These are phyloP conservation scores for Sciurus vulgaris DNA, from an alignment of 2,797 vertebrate genomes.

Conservation along the genomic window DNA sequence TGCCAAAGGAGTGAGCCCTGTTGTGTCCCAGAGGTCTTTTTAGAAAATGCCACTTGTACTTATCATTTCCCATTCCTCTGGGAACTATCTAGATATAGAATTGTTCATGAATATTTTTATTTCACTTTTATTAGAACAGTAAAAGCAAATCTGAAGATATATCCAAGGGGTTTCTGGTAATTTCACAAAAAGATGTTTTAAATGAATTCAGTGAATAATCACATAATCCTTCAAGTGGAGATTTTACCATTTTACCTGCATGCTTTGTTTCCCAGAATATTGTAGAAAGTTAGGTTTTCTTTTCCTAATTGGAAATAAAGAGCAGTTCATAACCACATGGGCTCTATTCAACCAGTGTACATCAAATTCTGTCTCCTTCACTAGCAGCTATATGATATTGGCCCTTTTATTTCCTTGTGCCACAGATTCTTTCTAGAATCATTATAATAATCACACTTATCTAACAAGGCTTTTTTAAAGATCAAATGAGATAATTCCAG, in stretches of 20 bases:
- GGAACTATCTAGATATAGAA: slow-evolving; percentile 10
- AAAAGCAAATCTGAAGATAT: neutral
- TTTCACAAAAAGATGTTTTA: neutral
- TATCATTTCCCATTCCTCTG: neutral
- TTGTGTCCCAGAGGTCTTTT: neutral
- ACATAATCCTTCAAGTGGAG: neutral
- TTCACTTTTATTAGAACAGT: slow-evolving; percentile 7
- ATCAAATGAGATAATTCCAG: neutral
- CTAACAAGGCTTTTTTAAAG: neutral
- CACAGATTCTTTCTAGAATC: neutral
- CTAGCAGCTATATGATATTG: neutral
- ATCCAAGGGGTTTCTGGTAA: neutral
- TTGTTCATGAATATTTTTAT: neutral
- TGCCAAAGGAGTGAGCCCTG: slow-evolving; percentile 7
- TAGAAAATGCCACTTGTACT: neutral
- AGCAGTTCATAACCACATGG: neutral
- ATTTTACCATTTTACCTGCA: neutral
- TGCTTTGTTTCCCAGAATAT: slow-evolving; percentile 54
- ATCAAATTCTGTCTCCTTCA: neutral
- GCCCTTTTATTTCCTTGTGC: slow-evolving; percentile 28
- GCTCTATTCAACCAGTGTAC: neutral
- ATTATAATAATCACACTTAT: neutral
- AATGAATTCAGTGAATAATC: slow-evolving; percentile 25
- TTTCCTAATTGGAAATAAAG: slow-evolving; percentile 1
- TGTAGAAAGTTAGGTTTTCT: neutral